Conservation (phyloP, 2,888 invertebrate genomes). For the Antheraea yamamai region DNA sequence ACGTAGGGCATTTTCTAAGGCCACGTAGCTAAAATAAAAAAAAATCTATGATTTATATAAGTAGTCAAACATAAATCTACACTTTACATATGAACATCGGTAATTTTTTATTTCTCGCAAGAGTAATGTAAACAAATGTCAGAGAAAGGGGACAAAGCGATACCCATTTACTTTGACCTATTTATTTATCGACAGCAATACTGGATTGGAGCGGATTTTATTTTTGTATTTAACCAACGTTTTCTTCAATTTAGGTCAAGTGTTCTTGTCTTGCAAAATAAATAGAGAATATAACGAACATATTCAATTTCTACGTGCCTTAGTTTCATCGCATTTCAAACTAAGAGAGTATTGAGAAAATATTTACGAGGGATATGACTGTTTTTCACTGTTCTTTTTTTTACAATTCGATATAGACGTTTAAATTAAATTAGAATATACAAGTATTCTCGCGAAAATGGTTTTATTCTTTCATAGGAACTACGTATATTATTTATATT, state of each 20-base stretch:
- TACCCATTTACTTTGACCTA: constrained; percentile 5
- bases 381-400: background rate
- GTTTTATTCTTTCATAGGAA: no score
- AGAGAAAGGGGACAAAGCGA: constrained; percentile 1
- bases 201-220: constrained; percentile 5
- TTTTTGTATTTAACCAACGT: constrained; percentile 9
- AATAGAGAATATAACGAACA: background rate
- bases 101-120: background rate
- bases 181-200: constrained; percentile 11
- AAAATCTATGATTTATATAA: background rate
- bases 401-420: background rate
- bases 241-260: constrained; percentile 2
- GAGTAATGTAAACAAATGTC: constrained; percentile 2
- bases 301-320: background rate
- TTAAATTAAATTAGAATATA: background rate
- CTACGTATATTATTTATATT: no score
- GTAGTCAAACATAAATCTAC: background rate
- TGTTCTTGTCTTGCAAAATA: background rate
- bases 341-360: background rate
- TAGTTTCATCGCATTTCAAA: background rate
- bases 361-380: background rate
- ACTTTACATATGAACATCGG: background rate
- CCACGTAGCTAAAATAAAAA: no score
- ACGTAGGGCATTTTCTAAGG: no score
- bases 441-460: background rate